Base-by-base conservation (phyloP, 2,113 vertebrate species). In the Melanerpes formicivorus region DNA sequence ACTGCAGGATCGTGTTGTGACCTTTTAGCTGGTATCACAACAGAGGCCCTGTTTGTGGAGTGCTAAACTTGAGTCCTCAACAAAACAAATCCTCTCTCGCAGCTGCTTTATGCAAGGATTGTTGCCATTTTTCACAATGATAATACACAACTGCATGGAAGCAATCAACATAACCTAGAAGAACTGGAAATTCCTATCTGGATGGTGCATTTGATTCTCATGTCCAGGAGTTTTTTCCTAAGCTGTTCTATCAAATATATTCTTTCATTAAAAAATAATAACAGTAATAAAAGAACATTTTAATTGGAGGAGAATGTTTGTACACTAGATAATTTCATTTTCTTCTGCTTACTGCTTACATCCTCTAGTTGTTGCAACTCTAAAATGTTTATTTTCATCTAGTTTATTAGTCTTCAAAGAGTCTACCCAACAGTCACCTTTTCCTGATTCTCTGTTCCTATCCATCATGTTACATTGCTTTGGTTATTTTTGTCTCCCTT, bases 21-120 rank as follows among this genome's bases (percentile, higher is more conserved):
- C 80, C 92, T 93, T 58, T 87, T 92, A 79, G 67, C 66, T 62
- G 34, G 59, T 59, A 55, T 75, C 90, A 90, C 90, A 93, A 64
- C 70, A 84, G 77, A 0, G 13, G 55, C 84, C 88, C 88, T 95
- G 88, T 94, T 88, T 87, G 73, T 70, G 86, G 56, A 62, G 93
- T 3, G 30, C 59, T 83, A 86, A 48, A 60, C 83, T 88, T 44
- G 44, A 93, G 80, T 62, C 40, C 65, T 90, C 83, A 80, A 78
- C 73, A 48, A 78, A 71, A 90, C 75, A 62, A 83, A 93, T 65
- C 77, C 69, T 77, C 79, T 95, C 85, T 80, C 77, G 55, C 73
- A 93, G 46, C 77, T 86, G 70, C 59, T 84, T 94, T 93, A 74
- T 7, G 29, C 37, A 77, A 80, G 29, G 50, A 88, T 79, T 37